Conservation (phyloP, 2,113 vertebrate genomes). For the Nerophis ophidion region DNA sequence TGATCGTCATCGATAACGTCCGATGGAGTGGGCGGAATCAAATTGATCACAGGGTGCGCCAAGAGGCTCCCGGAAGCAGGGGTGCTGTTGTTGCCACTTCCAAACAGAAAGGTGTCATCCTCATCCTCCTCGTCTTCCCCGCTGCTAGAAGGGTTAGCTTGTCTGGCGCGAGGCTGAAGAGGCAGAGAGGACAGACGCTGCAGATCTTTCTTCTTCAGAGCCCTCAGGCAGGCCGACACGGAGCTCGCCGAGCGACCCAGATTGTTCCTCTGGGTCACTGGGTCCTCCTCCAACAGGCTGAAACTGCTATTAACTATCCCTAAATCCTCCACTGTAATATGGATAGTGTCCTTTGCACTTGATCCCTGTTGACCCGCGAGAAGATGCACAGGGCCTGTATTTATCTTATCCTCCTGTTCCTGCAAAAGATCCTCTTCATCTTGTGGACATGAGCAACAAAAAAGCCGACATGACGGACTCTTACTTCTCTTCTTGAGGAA, state of each 20-base stretch:
- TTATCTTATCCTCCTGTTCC: constrained; percentile 34
- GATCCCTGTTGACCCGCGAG: constrained; percentile 25
- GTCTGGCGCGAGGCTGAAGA: constrained; percentile 21
- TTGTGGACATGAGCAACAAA: constrained; percentile 57
- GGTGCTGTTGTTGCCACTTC: constrained; percentile 12
- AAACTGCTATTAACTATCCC: constrained; percentile 64
- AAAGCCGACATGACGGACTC: constrained; percentile 20
- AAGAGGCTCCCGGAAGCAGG: constrained; percentile 43
- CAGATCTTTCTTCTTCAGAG: constrained; percentile 51
- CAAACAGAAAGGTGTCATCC: constrained; percentile 27
- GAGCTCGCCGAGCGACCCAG: constrained; percentile 46
- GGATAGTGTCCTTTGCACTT: constrained; percentile 41
- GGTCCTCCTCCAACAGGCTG: constrained; percentile 38
- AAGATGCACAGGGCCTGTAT: constrained; percentile 18
- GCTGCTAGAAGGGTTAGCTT: constrained; percentile 1
- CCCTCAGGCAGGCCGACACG: constrained; percentile 39
- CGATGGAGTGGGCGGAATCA: constrained; percentile 74
- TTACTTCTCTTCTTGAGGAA: constrained; percentile 24
- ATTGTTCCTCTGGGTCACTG: constrained; percentile 11
- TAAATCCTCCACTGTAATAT: constrained; percentile 62
- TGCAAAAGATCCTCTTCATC: constrained; percentile 24
- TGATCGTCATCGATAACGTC: constrained; percentile 57
- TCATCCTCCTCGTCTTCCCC: constrained; percentile 39
- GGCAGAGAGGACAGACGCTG: constrained; percentile 57
- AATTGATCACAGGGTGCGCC: constrained; percentile 61